Base-by-base conservation (phyloP, 2,113 vertebrate species). In the Austrofundulus limnaeus region DNA sequence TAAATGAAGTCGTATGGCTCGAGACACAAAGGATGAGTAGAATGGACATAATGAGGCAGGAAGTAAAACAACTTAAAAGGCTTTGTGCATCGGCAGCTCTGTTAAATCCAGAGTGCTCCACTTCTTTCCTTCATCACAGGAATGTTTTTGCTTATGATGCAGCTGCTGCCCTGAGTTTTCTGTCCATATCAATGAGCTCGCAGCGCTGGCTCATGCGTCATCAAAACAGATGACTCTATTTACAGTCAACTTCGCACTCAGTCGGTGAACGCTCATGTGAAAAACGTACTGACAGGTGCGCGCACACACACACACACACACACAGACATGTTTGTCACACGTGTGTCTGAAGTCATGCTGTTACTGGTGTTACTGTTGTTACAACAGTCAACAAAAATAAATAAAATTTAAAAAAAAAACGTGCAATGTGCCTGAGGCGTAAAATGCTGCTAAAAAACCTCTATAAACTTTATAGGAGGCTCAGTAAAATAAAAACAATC, bases 221-320 rank as follows among this genome's bases (percentile, higher is more conserved):
- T 87, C 84, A 82, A 64, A 90, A 78, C 79, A 87, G 50, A 82
- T 77, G 53, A 24, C 57, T 15, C 55, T 85, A 72, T 85, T 89
- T 85, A 87, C 80, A 77, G 87, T 86, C 78, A 89, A 86, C 79
- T 28, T 38, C 49, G 5, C 41, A 41, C 65, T 63, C 65, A 69
- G 49, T 63, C 68, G 34, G 53, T 20, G 67, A 66, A 74, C 66
- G 56, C 58, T 74, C 60, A 46, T 58, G 63, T 72, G 50, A 75
- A 68, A 78, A 69, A 71, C 75, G 65, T 3, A 64, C 65, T 37
- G 12, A 61, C 34, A 47, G 15, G 15, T 37, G 53, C 14, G 16
- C 14, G 10, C 20, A n/a, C 20, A 45, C 19, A 46, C 16, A 23
- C 20, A 34, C 20, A 49, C 19, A 46, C 16, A 41, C 34, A 37